These are phyloP conservation scores for Stegodyphus dumicola DNA, from an alignment of 1,140 invertebrate species.

Conservation along the genomic window DNA sequence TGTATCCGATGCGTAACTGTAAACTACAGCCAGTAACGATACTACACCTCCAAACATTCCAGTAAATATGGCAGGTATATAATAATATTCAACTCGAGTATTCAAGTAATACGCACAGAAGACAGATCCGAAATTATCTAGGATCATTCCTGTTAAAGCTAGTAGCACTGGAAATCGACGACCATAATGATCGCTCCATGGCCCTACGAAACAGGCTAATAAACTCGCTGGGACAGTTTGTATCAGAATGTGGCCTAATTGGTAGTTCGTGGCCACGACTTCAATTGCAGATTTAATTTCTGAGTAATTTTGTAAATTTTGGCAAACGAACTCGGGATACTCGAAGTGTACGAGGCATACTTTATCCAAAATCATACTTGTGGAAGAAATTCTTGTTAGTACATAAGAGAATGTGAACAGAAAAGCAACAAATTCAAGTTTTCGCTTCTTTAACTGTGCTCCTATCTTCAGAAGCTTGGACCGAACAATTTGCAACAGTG, in stretches of 20 bases:
- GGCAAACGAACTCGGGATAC: slow-evolving; percentile 14
- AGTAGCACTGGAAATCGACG: slow-evolving; percentile 19
- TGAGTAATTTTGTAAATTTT: slow-evolving; percentile 14
- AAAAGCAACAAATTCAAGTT: slow-evolving; percentile 36
- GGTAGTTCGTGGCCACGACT: slow-evolving; percentile 35
- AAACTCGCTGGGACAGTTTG: slow-evolving; percentile 39
- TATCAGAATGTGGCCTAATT: slow-evolving; percentile 34
- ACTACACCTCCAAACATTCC: slow-evolving; percentile 28
- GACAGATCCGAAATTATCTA: slow-evolving; percentile 25
- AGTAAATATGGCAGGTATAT: slow-evolving; percentile 17
- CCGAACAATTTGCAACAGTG: background rate
- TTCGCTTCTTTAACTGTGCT: background rate
- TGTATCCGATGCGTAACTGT: slow-evolving; percentile 48
- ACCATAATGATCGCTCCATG: slow-evolving; percentile 54
- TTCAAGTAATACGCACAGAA: slow-evolving; percentile 19
- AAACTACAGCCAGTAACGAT: slow-evolving; percentile 14
- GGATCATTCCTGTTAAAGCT: slow-evolving; percentile 13
- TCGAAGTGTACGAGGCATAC: slow-evolving; percentile 28
- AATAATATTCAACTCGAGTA: slow-evolving; percentile 38
- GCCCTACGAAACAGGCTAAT: slow-evolving; percentile 36
- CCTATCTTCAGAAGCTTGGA: background rate
- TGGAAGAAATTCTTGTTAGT: slow-evolving; percentile 29
- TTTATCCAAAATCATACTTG: slow-evolving; percentile 46
- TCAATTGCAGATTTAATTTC: slow-evolving; percentile 10
- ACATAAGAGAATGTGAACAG: slow-evolving; percentile 37